These are phyloP conservation scores for Ormyrus pomaceus DNA, from an alignment of 2,888 invertebrate species.

Conservation along the genomic window DNA sequence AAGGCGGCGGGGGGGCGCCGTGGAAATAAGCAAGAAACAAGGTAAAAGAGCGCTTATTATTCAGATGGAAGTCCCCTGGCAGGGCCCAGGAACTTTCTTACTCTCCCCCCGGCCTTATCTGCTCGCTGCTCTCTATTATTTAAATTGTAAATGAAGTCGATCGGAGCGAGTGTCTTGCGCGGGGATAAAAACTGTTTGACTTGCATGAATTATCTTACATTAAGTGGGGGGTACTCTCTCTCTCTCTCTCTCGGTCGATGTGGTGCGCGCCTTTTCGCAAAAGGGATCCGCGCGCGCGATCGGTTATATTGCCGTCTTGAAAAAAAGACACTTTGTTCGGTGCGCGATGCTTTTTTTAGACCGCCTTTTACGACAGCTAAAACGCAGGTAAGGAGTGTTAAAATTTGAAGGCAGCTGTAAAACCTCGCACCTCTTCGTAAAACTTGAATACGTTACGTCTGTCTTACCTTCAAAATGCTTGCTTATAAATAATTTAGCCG, in stretches of 20 bases:
- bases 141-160: conserved; percentile 62
- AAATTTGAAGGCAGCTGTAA: conserved; percentile 48
- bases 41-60: conserved; percentile 44
- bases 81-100: conserved; percentile 1
- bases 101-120: conserved; percentile 22
- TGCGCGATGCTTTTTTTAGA: neutral
- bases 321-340: neutral
- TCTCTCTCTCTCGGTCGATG: neutral
- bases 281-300: neutral
- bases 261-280: neutral
- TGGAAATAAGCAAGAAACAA: conserved; percentile 19
- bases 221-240: neutral
- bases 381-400: conserved; percentile 11
- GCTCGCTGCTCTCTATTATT: conserved; percentile 56
- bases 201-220: conserved; percentile 61
- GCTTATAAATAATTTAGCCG: conserved; percentile 36
- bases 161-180: conserved; percentile 51
- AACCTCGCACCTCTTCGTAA: conserved; percentile 12
- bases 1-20: too few species aligned
- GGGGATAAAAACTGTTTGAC: conserved; percentile 61
- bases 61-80: conserved; percentile 34
- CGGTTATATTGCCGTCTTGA: neutral
- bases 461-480: neutral
- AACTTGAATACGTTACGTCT: conserved; percentile 21
- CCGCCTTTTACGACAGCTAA: conserved; percentile 10